Conservation (phyloP, 2,113 vertebrate species). For the Hypocryptadius cinnamomeus region DNA sequence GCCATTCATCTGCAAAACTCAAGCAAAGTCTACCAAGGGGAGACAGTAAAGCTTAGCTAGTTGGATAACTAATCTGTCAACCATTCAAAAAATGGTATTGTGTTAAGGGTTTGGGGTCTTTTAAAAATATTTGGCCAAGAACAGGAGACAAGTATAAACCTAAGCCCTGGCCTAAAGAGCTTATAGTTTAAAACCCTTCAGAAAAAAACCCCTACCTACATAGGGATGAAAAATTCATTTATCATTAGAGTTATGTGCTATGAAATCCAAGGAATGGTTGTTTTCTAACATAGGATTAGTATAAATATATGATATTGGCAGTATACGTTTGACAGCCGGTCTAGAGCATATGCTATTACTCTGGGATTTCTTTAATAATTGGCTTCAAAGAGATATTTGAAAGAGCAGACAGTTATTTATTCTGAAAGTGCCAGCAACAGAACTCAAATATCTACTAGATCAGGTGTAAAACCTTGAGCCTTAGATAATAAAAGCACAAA, state of each 20-base stretch:
- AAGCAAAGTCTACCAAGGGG: not conserved
- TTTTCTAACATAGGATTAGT: not conserved
- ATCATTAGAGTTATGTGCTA: not conserved
- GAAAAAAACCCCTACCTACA: not conserved
- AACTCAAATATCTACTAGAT: not conserved
- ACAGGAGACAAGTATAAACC: not conserved
- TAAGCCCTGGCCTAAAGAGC: not conserved
- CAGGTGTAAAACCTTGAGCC: not conserved
- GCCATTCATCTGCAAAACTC: not conserved
- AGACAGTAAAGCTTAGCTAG: not conserved
- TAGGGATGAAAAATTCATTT: not conserved
- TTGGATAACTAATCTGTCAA: not conserved
- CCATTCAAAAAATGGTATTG: not conserved
- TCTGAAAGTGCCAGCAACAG: not conserved
- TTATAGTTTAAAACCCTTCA: not conserved
- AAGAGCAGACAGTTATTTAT: not conserved
- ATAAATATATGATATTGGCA: not conserved
- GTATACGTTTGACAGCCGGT: not conserved
- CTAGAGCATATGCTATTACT: not conserved
- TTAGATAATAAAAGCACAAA: not conserved
- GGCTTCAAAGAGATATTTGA: not conserved
- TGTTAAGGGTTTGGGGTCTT: not conserved
- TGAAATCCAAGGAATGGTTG: not conserved
- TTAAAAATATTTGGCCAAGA: not conserved
- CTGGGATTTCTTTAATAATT: constrained; percentile 1